These are phyloP conservation scores for Herpailurus yagouaroundi DNA, from an alignment of 2,113 vertebrate species.

Conservation along the genomic window DNA sequence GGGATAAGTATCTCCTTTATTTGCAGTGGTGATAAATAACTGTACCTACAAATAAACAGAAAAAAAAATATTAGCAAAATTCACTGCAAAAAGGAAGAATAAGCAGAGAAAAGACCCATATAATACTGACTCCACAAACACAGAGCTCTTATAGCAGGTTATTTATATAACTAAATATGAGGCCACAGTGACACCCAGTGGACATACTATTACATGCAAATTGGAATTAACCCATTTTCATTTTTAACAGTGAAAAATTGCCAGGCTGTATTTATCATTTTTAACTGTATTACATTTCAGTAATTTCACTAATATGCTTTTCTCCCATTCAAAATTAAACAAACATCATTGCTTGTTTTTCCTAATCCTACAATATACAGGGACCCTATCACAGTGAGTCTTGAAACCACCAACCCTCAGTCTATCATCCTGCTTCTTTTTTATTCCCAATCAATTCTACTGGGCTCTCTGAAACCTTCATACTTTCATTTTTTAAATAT, in stretches of 20 bases:
- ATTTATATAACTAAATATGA: constrained; percentile 30
- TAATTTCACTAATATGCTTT: background rate
- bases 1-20: constrained; percentile 92
- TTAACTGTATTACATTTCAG: constrained; percentile 39
- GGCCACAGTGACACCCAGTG: constrained; percentile 85
- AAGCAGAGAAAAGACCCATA: background rate
- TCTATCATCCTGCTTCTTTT: background rate
- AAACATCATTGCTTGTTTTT: background rate
- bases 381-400: background rate
- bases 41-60: constrained; percentile 87
- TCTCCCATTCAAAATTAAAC: constrained; percentile 5
- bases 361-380: background rate
- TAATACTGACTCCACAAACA: background rate
- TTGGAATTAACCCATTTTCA: background rate
- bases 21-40: constrained; percentile 89
- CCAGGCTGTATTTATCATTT: background rate
- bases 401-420: background rate
- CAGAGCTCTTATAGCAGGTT: background rate
- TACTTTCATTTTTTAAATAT: background rate
- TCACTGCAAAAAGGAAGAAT: constrained; percentile 13
- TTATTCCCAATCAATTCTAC: background rate
- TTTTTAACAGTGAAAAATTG: constrained; percentile 10
- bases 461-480: background rate
- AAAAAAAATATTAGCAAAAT: constrained; percentile 34
- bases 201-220: constrained; percentile 46